A percentile compares a stretch with the other conserved stretches of the same genome.
Conservation (phyloP, 2,113 vertebrate genomes). For the Cololabis saira region DNA sequence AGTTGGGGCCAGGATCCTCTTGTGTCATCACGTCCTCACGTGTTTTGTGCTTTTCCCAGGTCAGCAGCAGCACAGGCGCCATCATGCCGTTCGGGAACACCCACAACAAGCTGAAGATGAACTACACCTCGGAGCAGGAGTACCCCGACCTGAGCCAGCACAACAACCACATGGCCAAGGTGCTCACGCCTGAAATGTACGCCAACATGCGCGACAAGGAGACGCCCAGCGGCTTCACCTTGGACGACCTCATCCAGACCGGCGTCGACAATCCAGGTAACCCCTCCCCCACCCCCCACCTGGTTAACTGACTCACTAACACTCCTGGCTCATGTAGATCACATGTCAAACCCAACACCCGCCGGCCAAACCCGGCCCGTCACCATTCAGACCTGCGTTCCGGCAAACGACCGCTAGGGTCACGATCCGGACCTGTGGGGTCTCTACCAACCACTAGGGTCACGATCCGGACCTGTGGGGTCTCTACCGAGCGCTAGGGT, state of each 20-base stretch:
- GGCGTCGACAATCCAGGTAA: constrained; percentile 95
- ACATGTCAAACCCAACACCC: too few relatives aligned
- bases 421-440: too few relatives aligned
- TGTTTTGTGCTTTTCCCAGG: constrained; percentile 3
- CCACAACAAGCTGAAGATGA: constrained; percentile 92
- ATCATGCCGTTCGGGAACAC: constrained; percentile 95
- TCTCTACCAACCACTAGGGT: too few relatives aligned
- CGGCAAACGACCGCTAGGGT: too few relatives aligned
- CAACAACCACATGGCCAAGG: constrained; percentile 97
- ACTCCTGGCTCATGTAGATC: too few relatives aligned
- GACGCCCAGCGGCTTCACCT: constrained; percentile 89
- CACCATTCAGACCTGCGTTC: too few relatives aligned
- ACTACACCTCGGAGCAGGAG: constrained; percentile 85
- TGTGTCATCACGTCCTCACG: neutral
- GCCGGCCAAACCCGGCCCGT: too few relatives aligned
- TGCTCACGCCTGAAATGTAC: constrained; percentile 90
- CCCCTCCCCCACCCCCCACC: neutral
- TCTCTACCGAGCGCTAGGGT: too few relatives aligned
- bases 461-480: too few relatives aligned
- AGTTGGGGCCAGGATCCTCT: neutral
- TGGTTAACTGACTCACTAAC: too few relatives aligned
- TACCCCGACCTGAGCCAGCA: constrained; percentile 90
- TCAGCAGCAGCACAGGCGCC: constrained; percentile 62
- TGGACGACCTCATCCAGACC: constrained; percentile 94
- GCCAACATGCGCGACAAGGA: constrained; percentile 85